These are phyloP conservation scores for Corvus hawaiiensis DNA, from an alignment of 2,113 vertebrate species.

Conservation along the genomic window DNA sequence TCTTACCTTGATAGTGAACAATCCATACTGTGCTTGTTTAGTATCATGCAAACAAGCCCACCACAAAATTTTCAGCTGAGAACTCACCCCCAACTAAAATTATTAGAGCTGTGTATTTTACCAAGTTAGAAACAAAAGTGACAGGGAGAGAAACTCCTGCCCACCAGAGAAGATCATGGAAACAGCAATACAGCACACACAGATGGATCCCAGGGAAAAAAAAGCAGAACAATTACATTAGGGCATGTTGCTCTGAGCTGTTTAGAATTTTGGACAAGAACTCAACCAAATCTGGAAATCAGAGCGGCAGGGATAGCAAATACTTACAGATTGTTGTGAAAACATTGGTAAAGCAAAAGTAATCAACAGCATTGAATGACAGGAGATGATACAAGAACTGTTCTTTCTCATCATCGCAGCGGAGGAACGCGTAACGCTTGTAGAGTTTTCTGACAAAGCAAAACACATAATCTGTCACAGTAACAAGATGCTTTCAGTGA, in stretches of 20 bases:
- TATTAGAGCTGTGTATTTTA: background rate
- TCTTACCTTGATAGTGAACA: background rate
- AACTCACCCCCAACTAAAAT: background rate
- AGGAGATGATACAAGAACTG: conserved; percentile 98
- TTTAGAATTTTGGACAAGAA: background rate
- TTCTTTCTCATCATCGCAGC: conserved; percentile 98
- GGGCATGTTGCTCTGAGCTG: background rate
- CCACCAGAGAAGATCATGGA: background rate
- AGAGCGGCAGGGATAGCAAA: background rate
- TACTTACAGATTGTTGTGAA: conserved; percentile 97
- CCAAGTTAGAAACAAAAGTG: background rate
- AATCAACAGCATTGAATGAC: conserved; percentile 97
- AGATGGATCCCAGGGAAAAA: background rate
- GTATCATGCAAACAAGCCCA: background rate
- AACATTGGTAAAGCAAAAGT: conserved; percentile 99
- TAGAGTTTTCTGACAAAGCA: conserved; percentile 87
- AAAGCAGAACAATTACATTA: background rate
- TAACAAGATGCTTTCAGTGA: background rate
- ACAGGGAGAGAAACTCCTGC: background rate
- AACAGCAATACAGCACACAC: background rate
- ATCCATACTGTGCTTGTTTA: background rate
- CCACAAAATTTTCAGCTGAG: background rate
- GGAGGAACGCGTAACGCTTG: conserved; percentile 96
- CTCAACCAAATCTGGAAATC: background rate
- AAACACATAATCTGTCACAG: conserved; percentile 43